Conservation (phyloP, 2,888 invertebrate genomes). For the Aethes cnicana region DNA sequence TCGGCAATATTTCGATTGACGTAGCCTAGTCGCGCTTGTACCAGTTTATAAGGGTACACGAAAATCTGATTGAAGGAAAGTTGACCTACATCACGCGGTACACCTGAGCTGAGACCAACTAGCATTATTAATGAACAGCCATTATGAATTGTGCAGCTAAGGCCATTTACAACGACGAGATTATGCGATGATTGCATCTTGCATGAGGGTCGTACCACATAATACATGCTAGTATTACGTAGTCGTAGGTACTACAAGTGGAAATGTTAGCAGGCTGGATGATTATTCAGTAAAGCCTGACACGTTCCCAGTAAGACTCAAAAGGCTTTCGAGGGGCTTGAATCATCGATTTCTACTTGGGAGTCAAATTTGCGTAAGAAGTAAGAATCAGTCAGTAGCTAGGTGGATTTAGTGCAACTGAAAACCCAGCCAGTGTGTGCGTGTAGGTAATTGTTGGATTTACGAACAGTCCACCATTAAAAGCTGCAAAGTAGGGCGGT, state of each 20-base stretch:
- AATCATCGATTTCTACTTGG: slow-evolving; percentile 14
- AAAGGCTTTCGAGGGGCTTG: slow-evolving; percentile 1
- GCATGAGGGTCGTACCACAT: slow-evolving; percentile 14
- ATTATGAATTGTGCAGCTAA: slow-evolving; percentile 29
- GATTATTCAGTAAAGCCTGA: too few species aligned
- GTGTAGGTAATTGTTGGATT: too few species aligned
- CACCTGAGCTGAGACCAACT: slow-evolving; percentile 21
- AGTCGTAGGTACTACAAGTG: neutral
- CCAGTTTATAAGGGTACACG: neutral
- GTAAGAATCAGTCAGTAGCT: too few species aligned
- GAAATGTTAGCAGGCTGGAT: too few species aligned
- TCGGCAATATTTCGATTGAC: slow-evolving; percentile 12
- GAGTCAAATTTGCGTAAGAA: slow-evolving; percentile 2
- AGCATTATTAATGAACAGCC: slow-evolving; percentile 25
- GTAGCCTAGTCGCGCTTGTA: neutral
- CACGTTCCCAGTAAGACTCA: slow-evolving; percentile 6
- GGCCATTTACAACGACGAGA: slow-evolving; percentile 8
- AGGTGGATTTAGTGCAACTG: too few species aligned
- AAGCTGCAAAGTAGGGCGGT: too few species aligned
- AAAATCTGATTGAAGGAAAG: neutral
- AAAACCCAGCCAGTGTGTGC: too few species aligned
- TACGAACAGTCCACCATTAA: too few species aligned
- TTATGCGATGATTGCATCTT: slow-evolving; percentile 26
- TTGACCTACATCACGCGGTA: slow-evolving; percentile 20
- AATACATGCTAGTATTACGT: neutral